Evolutionary conservation across 2,888 invertebrate genomes (phyloP).

Genomic region (Brenthis ino): DNA sequence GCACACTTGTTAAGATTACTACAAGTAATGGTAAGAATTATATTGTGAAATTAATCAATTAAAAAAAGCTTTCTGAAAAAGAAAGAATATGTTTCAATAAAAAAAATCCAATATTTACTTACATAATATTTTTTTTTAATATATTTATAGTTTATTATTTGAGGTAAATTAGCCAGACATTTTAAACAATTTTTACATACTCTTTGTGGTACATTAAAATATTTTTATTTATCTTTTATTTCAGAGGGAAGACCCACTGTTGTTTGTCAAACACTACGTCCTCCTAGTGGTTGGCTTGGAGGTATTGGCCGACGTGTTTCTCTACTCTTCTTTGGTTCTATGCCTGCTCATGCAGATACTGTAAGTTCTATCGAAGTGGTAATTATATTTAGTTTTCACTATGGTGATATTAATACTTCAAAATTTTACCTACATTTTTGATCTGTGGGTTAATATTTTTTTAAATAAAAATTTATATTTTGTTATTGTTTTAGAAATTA

Average conservation of each 20-base stretch:
- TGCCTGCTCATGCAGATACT: conserved; percentile 85
- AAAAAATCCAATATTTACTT: too few relatives aligned
- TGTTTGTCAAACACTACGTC: conserved; percentile 85
- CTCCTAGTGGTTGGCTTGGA: conserved; percentile 92
- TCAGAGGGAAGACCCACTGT: conserved; percentile 86
- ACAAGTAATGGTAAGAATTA: conserved; percentile 36
- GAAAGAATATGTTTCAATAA: too few relatives aligned
- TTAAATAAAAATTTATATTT: neutral
- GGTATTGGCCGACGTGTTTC: conserved; percentile 92
- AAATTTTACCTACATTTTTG: neutral
- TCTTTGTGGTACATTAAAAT: neutral
- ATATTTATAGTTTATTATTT: neutral
- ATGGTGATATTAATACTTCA: too few relatives aligned
- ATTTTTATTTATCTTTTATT: neutral
- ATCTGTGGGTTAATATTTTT: neutral
- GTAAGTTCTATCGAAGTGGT: conserved; percentile 58
- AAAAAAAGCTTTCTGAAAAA: neutral
- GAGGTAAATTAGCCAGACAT: neutral
- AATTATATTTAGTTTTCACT: too few relatives aligned
- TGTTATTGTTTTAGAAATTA: conserved; percentile 69
- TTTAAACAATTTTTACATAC: neutral
- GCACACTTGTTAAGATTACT: conserved; percentile 82
- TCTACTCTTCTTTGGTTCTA: conserved; percentile 90
- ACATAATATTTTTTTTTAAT: too few relatives aligned
- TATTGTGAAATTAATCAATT: too few relatives aligned